A percentile compares a stretch with the other conserved stretches of the same genome.
phyloP scores from a whole-genome alignment of 2,797 vertebrate species.

The Gallinago stenura region DNA sequence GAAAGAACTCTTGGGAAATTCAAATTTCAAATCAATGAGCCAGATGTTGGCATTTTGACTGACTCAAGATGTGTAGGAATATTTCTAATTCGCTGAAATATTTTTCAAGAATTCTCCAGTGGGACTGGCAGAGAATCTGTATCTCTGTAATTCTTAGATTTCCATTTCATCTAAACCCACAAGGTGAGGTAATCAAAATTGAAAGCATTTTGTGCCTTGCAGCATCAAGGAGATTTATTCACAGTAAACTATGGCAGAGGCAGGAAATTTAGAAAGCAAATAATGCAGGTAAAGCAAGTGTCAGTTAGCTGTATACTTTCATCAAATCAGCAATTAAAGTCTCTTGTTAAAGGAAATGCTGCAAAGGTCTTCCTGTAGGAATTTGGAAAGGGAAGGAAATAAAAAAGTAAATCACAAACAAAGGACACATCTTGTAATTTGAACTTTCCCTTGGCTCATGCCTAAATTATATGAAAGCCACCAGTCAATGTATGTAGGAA shows the following conservation, averaged over 20 bases:
- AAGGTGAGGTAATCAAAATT: neutral
- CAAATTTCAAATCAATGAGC: neutral
- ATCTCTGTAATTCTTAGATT: neutral
- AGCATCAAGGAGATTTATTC: neutral
- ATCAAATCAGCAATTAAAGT: neutral
- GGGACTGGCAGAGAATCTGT: neutral
- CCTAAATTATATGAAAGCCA: neutral
- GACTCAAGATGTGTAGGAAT: neutral
- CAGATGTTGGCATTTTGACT: neutral
- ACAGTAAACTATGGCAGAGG: neutral
- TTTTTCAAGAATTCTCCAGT: neutral
- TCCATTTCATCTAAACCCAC: neutral
- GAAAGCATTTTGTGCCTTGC: neutral
- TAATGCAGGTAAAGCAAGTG: slow-evolving; percentile 19
- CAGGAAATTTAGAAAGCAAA: slow-evolving; percentile 8
- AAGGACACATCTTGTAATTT: neutral
- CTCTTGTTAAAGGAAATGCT: neutral
- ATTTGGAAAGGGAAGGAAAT: neutral
- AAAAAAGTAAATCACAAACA: neutral
- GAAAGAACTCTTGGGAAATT: neutral
- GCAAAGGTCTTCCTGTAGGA: neutral
- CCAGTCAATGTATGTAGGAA: neutral
- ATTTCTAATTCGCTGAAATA: neutral
- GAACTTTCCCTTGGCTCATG: neutral
- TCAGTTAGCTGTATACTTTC: slow-evolving; percentile 14